Base-by-base conservation (phyloP, 2,888 invertebrate species). In the Glaucopsyche alexis region DNA sequence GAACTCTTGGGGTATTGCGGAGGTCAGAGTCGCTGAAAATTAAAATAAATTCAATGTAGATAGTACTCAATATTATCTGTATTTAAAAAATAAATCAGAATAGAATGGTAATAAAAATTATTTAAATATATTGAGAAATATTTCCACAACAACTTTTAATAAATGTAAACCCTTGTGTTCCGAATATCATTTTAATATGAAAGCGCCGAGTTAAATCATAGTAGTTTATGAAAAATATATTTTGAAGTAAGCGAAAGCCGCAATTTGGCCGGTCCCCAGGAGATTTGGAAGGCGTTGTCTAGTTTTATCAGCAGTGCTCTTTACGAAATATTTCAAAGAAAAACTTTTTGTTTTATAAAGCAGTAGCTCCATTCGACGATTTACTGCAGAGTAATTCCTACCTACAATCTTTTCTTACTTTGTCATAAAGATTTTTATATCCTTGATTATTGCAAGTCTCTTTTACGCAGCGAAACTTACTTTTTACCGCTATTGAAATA, bases 261-360 rank as follows among this genome's bases (percentile, higher is more conserved):
- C 72, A 50, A 72, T 72, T 72, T 72, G 72, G 72, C 72, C 42
- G 40, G 50, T 42, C 29, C 72, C 67, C 72, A 72, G 52, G 42
- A 50, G 72, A 66, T 72, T 67, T 72, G 67, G 47, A 72, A 72
- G 42, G 40, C 71, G 38, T 52, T 71, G 60, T 72, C 69, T 49
- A 69, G 47, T 47, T 69, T 69, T 49, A 69, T 69, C 69, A 69
- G 69, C 49, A 49, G 60, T 14, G 60, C 13, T 60, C 29, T 60
- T 14, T 60, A 60, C 14, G 14, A 60, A 60, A 60, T 60, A 60
- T 60, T 60, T 60, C 14, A 38, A 60, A 60, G 38, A 38, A 38
- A 60, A 60, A 60, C 13, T 38, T 60, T 60, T 38, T 60, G 60
- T 60, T 60, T 60, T 13, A 60, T 60, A 60, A 60, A 60, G 11